Conservation (phyloP, 2,888 invertebrate species). For the Phymatocera aterrima region DNA sequence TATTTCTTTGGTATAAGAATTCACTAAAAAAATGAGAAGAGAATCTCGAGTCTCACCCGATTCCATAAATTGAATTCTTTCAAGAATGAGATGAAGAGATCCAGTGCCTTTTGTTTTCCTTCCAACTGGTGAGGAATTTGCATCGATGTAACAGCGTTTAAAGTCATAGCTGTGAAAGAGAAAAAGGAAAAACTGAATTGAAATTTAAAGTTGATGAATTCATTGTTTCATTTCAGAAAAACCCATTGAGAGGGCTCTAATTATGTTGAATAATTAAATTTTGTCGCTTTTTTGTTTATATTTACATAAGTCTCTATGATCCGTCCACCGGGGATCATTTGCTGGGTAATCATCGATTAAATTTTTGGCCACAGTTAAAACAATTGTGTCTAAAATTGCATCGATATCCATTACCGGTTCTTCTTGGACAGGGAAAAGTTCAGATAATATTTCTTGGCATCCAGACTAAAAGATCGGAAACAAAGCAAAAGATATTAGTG, state of each 20-base stretch:
- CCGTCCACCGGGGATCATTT: constrained; percentile 89
- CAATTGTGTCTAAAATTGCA: constrained; percentile 78
- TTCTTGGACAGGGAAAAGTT: constrained; percentile 75
- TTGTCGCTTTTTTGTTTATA: too few relatives aligned
- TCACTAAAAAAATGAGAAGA: background rate
- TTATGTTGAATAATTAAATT: constrained; percentile 36
- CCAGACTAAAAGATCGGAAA: constrained; percentile 72
- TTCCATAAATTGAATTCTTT: constrained; percentile 82
- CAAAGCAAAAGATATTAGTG: too few relatives aligned
- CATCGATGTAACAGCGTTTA: constrained; percentile 79
- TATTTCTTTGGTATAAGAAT: constrained; percentile 4
- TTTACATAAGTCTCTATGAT: constrained; percentile 71
- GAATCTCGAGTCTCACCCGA: constrained; percentile 76
- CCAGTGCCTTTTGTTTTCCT: constrained; percentile 90
- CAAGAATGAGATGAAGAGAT: constrained; percentile 86
- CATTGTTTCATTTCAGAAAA: too few relatives aligned
- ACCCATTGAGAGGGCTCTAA: too few relatives aligned
- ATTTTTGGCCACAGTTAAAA: constrained; percentile 84
- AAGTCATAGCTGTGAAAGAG: constrained; percentile 64
- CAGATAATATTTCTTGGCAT: constrained; percentile 75
- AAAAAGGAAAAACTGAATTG: background rate
- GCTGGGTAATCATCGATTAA: constrained; percentile 92
- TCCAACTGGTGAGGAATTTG: constrained; percentile 90
- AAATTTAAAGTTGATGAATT: too few relatives aligned
- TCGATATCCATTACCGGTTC: constrained; percentile 74